A percentile compares a stretch with the other conserved stretches of the same genome.
Evolutionary conservation across 2,113 vertebrate genomes (phyloP).

Genomic region (Todiramphus chloris): DNA sequence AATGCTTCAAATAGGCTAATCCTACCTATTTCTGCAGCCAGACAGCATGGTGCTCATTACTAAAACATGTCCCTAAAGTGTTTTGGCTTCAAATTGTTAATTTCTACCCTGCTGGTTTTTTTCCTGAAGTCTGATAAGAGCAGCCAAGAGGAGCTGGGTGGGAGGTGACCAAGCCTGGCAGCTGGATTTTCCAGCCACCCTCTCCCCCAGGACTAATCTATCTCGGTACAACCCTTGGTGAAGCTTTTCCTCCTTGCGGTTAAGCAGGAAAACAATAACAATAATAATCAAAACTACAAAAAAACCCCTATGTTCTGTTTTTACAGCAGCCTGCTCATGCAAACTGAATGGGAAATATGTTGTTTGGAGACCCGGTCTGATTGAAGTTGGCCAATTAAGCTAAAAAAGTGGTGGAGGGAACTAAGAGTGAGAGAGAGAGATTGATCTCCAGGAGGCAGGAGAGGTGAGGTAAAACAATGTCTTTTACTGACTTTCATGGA

Average conservation of each 20-base stretch:
- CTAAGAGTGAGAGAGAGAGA: background rate
- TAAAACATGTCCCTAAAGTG: background rate
- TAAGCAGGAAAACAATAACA: background rate
- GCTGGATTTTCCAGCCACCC: background rate
- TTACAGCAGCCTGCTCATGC: background rate
- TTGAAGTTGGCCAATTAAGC: background rate
- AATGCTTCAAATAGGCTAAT: background rate
- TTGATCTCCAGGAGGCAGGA: rapidly evolving
- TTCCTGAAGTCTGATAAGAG: background rate
- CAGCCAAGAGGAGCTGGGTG: background rate
- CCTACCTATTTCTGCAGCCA: background rate
- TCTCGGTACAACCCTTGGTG: background rate
- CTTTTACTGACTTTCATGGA: background rate
- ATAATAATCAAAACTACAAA: no score
- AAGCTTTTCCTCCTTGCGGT: background rate
- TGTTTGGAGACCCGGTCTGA: background rate
- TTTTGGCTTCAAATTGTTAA: background rate
- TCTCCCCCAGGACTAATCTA: background rate
- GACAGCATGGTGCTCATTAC: rapidly evolving
- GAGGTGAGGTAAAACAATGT: rapidly evolving
- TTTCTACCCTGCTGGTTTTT: background rate
- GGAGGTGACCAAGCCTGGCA: background rate
- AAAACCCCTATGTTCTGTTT: background rate
- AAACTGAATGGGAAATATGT: background rate
- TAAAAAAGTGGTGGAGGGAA: background rate